A percentile compares a stretch with the other conserved stretches of the same genome.
Conservation (phyloP, 2,888 invertebrate genomes). For the Acholoe squamosa region DNA sequence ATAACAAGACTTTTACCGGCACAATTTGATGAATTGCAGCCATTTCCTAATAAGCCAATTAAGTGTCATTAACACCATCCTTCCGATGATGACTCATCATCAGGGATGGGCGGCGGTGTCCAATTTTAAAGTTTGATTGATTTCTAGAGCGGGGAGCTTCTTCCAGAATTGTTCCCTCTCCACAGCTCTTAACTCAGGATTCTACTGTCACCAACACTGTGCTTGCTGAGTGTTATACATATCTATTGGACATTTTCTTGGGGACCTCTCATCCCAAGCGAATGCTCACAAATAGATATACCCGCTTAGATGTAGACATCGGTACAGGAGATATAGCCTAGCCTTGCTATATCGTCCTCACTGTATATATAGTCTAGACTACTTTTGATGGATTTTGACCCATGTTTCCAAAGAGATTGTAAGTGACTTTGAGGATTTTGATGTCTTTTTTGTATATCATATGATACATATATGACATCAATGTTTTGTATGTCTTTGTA, state of each 20-base stretch:
- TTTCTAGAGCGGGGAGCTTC: neutral
- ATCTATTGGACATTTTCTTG: slow-evolving; percentile 35
- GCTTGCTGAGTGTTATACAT: slow-evolving; percentile 1
- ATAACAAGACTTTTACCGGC: slow-evolving; percentile 12
- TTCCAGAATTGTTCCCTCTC: neutral
- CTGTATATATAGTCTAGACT: slow-evolving; percentile 28
- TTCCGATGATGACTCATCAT: slow-evolving; percentile 55
- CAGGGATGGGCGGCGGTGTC: neutral
- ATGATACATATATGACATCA: neutral
- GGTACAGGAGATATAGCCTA: neutral
- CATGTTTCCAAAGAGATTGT: neutral
- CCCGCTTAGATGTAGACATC: slow-evolving; percentile 1
- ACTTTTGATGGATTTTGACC: slow-evolving; percentile 11
- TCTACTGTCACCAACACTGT: neutral
- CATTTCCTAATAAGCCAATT: slow-evolving; percentile 51
- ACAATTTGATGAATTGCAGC: neutral
- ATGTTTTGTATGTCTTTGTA: neutral
- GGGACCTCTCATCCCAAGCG: neutral
- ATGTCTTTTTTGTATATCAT: neutral
- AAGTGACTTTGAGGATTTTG: slow-evolving; percentile 8
- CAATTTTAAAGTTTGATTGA: neutral
- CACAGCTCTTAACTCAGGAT: neutral
- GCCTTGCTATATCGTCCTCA: slow-evolving; percentile 35
- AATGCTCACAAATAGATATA: slow-evolving; percentile 44
- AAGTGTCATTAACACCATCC: neutral